A percentile compares a stretch with the other conserved stretches of the same genome.
Evolutionary conservation across 2,113 vertebrate species (phyloP).

Genomic region (Ageneiosus marmoratus): DNA sequence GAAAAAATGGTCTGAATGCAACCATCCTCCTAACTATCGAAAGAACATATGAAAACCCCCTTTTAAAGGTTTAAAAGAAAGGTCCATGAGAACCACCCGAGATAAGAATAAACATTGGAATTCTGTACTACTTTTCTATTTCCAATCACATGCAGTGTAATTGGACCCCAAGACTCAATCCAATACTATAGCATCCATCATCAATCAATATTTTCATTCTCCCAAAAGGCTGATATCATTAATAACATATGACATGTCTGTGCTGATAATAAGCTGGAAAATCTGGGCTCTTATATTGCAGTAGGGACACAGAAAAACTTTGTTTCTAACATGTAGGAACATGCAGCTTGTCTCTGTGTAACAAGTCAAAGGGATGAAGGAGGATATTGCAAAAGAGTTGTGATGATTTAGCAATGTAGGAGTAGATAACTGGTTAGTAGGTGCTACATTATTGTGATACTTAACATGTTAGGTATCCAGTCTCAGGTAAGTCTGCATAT

Average conservation of each 20-base stretch:
- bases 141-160: conserved; percentile 31
- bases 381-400: neutral
- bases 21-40: neutral
- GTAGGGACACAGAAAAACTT: conserved; percentile 70
- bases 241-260: conserved; percentile 75
- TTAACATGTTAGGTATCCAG: neutral
- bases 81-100: neutral
- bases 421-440: conserved; percentile 37
- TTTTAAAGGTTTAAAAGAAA: conserved; percentile 1
- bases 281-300: conserved; percentile 72
- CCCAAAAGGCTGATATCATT: conserved; percentile 70
- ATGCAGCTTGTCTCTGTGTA: conserved; percentile 64
- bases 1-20: neutral
- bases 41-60: neutral
- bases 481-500: neutral
- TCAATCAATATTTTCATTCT: conserved; percentile 75
- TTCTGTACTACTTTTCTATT: conserved; percentile 23
- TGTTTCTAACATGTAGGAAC: conserved; percentile 70
- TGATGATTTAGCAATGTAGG: conserved; percentile 8
- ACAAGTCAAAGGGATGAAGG: neutral
- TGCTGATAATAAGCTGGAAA: conserved; percentile 74
- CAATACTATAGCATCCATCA: conserved; percentile 63
- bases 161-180: conserved; percentile 31
- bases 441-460: conserved; percentile 23
- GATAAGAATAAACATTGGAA: conserved; percentile 16